Conservation (phyloP, 2,888 invertebrate genomes). For the Eumacrocentrus americanus region DNA sequence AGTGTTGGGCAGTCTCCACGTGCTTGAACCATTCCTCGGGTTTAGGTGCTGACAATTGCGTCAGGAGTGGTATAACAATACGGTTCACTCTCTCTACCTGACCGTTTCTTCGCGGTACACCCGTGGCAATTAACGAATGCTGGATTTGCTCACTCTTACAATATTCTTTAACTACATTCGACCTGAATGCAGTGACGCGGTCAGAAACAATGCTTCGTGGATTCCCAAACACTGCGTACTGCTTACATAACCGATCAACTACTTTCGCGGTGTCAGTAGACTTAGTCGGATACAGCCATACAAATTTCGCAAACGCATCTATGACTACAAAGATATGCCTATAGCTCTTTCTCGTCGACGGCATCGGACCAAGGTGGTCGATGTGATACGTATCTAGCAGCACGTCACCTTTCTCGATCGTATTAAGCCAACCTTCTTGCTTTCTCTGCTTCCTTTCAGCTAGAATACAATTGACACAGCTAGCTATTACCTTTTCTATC, state of each 20-base stretch:
- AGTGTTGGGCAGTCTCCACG: background rate
- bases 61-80: constrained; percentile 29
- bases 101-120: constrained; percentile 21
- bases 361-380: constrained; percentile 48
- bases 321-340: constrained; percentile 28
- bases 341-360: constrained; percentile 36
- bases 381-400: constrained; percentile 47
- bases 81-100: constrained; percentile 32
- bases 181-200: constrained; percentile 53
- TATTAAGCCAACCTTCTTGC: constrained; percentile 42
- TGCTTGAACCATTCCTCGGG: background rate
- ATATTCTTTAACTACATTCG: constrained; percentile 49
- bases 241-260: constrained; percentile 44
- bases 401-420: constrained; percentile 40
- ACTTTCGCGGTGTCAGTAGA: constrained; percentile 46
- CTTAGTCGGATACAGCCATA: constrained; percentile 45
- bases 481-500: constrained; percentile 18
- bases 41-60: background rate
- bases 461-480: constrained; percentile 42
- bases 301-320: constrained; percentile 41
- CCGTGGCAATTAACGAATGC: constrained; percentile 18
- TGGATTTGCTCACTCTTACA: constrained; percentile 17
- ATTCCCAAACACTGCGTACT: constrained; percentile 53
- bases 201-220: constrained; percentile 52
- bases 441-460: constrained; percentile 41